phyloP scores from a whole-genome alignment of 2,888 invertebrate genomes.

The Lucinisca nassula region DNA sequence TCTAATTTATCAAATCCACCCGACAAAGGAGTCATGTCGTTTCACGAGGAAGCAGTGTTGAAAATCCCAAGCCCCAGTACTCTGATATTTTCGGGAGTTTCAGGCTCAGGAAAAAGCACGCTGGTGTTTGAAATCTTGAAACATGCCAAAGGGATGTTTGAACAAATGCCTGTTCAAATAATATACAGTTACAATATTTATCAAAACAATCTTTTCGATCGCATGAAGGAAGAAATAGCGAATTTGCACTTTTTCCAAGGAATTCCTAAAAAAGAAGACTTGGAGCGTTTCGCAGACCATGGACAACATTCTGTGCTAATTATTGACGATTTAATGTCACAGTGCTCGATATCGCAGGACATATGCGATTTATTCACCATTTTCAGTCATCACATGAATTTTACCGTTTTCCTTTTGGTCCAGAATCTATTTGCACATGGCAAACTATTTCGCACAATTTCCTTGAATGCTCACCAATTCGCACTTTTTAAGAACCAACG shows the following conservation, averaged over 20 bases:
- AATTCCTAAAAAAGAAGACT: neutral
- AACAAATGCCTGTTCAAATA: no score
- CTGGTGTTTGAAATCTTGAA: no score
- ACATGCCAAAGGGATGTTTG: no score
- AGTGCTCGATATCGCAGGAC: conserved; percentile 4
- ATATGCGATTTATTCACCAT: conserved; percentile 40
- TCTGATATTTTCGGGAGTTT: no score
- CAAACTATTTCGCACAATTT: conserved; percentile 40
- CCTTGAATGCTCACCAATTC: conserved; percentile 49
- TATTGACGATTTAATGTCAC: conserved; percentile 47
- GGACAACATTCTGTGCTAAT: conserved; percentile 25
- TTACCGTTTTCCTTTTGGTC: conserved; percentile 11
- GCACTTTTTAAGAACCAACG: conserved; percentile 52
- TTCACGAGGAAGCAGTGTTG: no score
- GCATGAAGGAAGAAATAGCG: neutral
- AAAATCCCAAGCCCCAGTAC: no score
- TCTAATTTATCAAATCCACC: no score
- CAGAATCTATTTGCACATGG: conserved; percentile 46
- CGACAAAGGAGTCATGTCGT: no score
- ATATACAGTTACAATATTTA: no score
- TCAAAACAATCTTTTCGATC: no score
- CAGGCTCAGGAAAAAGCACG: no score
- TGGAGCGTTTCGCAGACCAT: neutral
- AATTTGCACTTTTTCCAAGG: neutral
- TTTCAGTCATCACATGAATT: conserved; percentile 45